Evolutionary conservation across 2,113 vertebrate genomes (phyloP).

Genomic region (Vimba vimba): DNA sequence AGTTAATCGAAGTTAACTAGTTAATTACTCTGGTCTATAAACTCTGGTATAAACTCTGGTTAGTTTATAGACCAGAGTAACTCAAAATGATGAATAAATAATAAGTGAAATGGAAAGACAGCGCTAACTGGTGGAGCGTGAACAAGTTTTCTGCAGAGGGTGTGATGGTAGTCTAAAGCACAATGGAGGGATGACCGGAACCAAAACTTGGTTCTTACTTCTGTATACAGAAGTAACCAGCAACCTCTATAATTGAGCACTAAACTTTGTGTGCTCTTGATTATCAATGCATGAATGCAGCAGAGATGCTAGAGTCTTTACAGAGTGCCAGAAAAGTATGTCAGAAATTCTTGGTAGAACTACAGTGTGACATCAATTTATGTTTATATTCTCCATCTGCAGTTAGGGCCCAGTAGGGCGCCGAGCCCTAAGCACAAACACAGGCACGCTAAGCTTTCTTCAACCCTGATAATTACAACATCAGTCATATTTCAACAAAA

Average conservation of each 20-base stretch:
- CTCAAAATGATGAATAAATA: neutral
- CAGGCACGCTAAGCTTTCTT: neutral
- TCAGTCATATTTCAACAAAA: constrained; percentile 31
- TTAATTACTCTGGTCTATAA: too few species aligned
- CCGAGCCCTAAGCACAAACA: constrained; percentile 13
- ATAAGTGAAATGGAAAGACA: neutral
- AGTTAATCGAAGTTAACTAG: too few species aligned
- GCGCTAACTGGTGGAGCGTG: neutral
- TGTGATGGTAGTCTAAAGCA: too few species aligned
- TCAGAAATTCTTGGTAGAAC: constrained; percentile 6
- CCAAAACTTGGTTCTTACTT: too few species aligned
- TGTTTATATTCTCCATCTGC: constrained; percentile 26
- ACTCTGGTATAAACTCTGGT: too few species aligned
- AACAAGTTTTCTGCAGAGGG: neutral
- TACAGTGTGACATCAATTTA: constrained; percentile 30
- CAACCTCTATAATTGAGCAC: constrained; percentile 27
- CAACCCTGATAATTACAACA: constrained; percentile 14
- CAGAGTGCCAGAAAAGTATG: neutral
- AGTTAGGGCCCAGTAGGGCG: constrained; percentile 33
- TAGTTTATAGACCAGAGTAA: neutral
- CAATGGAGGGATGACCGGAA: too few species aligned
- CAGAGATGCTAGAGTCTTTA: neutral
- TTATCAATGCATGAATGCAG: constrained; percentile 33
- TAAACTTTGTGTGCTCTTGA: constrained; percentile 20
- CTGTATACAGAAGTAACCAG: neutral